Percentiles rank a stretch among this genome's conserved stretches.
Evolutionary conservation across 2,113 vertebrate species (phyloP).

Genomic region (Siniperca chuatsi): DNA sequence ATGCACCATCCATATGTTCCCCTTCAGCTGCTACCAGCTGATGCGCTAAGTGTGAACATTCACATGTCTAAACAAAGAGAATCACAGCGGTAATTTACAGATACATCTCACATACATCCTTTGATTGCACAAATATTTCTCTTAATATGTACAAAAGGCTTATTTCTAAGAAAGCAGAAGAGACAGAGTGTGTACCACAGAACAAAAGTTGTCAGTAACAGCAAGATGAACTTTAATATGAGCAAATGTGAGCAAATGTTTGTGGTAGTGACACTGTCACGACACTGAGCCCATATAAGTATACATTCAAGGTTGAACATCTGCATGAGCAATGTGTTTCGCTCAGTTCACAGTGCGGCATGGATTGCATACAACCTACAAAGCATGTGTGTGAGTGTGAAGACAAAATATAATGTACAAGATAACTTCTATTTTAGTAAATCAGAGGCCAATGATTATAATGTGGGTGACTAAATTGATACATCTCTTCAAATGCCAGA

Average conservation of each 20-base stretch:
- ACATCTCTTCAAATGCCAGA: background rate
- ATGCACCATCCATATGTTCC: background rate
- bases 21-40: background rate
- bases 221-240: slow-evolving; percentile 8
- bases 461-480: background rate
- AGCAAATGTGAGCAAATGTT: background rate
- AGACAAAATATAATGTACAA: background rate
- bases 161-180: slow-evolving; percentile 32
- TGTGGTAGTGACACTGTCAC: background rate
- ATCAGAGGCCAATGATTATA: background rate
- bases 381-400: background rate
- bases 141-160: too few relatives aligned
- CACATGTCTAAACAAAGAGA: slow-evolving; percentile 38
- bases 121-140: background rate
- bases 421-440: background rate
- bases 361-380: background rate
- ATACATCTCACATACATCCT: background rate
- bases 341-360: background rate
- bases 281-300: background rate
- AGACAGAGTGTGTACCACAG: background rate
- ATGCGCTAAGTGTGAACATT: slow-evolving; percentile 22
- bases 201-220: background rate
- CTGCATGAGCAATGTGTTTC: background rate
- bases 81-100: slow-evolving; percentile 15
- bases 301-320: background rate